Evolutionary conservation across 2,888 invertebrate genomes (phyloP).

Genomic region (Psylliodes chrysocephalus): DNA sequence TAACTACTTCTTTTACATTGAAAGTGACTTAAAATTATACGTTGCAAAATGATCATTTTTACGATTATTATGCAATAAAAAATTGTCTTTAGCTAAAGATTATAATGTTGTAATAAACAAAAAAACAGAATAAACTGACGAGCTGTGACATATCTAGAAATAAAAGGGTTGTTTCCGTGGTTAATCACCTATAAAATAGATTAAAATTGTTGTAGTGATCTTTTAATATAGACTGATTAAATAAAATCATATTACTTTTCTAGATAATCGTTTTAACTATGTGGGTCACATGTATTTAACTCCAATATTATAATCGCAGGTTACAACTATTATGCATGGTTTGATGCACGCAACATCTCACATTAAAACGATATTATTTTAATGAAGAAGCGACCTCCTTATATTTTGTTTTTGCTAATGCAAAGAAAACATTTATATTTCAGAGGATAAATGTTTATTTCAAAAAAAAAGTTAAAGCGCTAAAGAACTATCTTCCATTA

Average conservation of each 20-base stretch:
- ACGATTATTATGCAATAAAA: conserved; percentile 1
- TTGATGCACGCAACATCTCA: not conserved
- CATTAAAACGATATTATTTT: not conserved
- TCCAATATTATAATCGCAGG: not conserved
- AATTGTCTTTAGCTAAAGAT: not conserved
- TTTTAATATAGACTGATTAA: not conserved
- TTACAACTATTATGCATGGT: not conserved
- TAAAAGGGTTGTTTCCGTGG: not conserved
- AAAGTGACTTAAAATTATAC: not conserved
- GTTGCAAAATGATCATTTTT: conserved; percentile 2
- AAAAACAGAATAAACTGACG: not conserved
- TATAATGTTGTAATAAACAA: not conserved
- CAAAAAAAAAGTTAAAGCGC: too few relatives aligned
- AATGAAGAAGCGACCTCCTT: not conserved
- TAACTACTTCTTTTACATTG: not conserved
- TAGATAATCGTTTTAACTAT: conserved; percentile 1
- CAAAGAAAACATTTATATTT: not conserved
- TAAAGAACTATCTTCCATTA: too few relatives aligned
- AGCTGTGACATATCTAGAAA: not conserved
- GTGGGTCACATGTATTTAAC: conserved; percentile 6
- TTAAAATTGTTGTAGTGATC: not conserved
- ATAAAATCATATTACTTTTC: not conserved
- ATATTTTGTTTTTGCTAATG: not conserved
- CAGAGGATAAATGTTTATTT: too few relatives aligned
- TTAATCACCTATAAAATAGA: not conserved